Conservation (phyloP, 1,140 invertebrate species). For the Ctenoplectra terminalis region DNA sequence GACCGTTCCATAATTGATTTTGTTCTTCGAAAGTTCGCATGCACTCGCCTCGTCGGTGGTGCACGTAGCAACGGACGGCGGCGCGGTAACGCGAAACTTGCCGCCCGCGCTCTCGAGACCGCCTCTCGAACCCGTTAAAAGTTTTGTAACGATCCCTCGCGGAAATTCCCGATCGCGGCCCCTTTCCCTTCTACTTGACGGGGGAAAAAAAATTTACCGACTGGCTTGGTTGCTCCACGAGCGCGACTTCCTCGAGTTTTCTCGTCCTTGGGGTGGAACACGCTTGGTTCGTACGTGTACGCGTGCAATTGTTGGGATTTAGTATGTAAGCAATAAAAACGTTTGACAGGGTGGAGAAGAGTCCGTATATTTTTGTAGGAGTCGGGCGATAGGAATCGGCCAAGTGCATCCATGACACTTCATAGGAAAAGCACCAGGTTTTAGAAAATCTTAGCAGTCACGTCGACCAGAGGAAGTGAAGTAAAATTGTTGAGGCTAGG, state of each 20-base stretch:
- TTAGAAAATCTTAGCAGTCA: no score
- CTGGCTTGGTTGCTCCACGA: background rate
- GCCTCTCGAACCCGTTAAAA: conserved; percentile 76
- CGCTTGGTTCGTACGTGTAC: background rate
- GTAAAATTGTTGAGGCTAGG: no score
- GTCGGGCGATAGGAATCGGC: no score
- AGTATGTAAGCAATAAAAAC: no score
- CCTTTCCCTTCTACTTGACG: conserved; percentile 23
- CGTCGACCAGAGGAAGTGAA: no score
- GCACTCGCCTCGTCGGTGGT: conserved; percentile 59
- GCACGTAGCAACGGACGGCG: conserved; percentile 8
- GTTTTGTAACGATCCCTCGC: conserved; percentile 75
- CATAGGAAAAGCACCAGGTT: no score
- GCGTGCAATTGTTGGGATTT: background rate
- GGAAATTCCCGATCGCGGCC: conserved; percentile 71
- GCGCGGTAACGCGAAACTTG: conserved; percentile 70
- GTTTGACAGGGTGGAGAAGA: no score
- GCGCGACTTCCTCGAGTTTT: conserved; percentile 1
- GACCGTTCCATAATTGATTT: conserved; percentile 78
- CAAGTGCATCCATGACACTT: no score
- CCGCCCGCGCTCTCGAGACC: conserved; percentile 58
- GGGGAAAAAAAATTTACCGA: conserved; percentile 37
- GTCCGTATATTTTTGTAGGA: no score
- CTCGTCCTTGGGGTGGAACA: background rate
- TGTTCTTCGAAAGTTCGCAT: conserved; percentile 75